Conservation (phyloP, 2,113 vertebrate species). For the Phrynosoma blainvillii region DNA sequence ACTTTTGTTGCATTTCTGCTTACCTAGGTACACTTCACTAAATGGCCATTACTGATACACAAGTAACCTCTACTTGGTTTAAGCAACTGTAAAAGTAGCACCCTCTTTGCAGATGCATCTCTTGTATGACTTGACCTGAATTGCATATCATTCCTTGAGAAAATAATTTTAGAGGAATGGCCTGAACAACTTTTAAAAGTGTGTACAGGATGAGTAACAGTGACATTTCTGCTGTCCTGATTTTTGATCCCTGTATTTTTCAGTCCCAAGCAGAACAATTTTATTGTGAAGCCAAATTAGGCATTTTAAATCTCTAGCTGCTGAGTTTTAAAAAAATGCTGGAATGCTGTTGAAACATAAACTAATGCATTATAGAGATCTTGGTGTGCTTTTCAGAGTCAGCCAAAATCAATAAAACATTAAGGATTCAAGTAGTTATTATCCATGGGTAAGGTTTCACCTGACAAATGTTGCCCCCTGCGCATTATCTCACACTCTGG, state of each 20-base stretch:
- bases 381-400: background rate
- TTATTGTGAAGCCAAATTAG: conserved; percentile 24
- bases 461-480: conserved; percentile 43
- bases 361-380: rapidly evolving
- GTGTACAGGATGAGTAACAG: no score
- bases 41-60: background rate
- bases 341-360: rapidly evolving
- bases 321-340: background rate
- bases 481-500: conserved; percentile 22
- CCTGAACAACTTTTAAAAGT: background rate
- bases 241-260: conserved; percentile 26
- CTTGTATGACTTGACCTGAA: conserved; percentile 7
- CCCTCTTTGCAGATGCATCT: conserved; percentile 1
- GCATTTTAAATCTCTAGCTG: conserved; percentile 37
- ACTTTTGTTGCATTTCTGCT: background rate
- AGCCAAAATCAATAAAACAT: background rate
- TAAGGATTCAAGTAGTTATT: conserved; percentile 18
- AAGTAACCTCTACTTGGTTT: background rate
- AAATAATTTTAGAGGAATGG: background rate
- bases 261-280: background rate
- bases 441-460: conserved; percentile 24
- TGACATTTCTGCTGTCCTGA: background rate
- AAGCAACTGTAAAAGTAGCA: conserved; percentile 8
- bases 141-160: conserved; percentile 17
- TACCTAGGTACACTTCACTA: background rate